Evolutionary conservation across 2,797 vertebrate species (phyloP).

Genomic region (Gallinago solitaria): DNA sequence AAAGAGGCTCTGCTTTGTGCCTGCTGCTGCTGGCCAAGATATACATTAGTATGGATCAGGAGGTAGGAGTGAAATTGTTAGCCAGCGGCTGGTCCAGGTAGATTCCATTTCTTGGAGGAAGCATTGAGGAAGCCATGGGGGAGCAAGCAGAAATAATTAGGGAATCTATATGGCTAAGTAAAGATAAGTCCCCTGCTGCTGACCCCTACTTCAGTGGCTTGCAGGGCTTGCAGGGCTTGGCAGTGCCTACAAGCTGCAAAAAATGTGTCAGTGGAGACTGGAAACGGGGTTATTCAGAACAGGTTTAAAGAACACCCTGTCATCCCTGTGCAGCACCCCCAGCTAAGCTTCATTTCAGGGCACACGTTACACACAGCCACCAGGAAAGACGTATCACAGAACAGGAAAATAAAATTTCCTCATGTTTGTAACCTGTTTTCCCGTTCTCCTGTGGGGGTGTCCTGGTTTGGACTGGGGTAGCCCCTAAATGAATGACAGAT

Average conservation of each 20-base stretch:
- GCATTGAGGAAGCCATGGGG: not conserved
- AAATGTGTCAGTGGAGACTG: not conserved
- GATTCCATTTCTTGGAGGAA: not conserved
- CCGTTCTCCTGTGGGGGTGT: not conserved
- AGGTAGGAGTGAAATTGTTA: not conserved
- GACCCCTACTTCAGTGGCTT: not conserved
- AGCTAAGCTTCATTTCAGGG: not conserved
- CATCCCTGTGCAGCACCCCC: not conserved
- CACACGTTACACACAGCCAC: not conserved
- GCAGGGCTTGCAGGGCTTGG: not conserved
- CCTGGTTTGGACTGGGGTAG: not conserved
- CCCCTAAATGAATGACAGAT: not conserved
- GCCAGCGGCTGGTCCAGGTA: not conserved
- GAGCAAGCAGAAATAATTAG: not conserved
- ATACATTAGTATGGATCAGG: not conserved
- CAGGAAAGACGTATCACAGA: not conserved
- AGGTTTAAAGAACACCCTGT: not conserved
- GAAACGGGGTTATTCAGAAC: not conserved
- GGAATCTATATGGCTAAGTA: not conserved
- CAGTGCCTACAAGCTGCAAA: not conserved
- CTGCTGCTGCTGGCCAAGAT: not conserved
- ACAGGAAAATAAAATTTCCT: not conserved
- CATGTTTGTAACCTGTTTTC: not conserved
- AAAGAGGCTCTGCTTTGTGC: not conserved
- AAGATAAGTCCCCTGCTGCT: not conserved